Conservation (phyloP, 2,113 vertebrate genomes). For the Dolichotis patagonum region DNA sequence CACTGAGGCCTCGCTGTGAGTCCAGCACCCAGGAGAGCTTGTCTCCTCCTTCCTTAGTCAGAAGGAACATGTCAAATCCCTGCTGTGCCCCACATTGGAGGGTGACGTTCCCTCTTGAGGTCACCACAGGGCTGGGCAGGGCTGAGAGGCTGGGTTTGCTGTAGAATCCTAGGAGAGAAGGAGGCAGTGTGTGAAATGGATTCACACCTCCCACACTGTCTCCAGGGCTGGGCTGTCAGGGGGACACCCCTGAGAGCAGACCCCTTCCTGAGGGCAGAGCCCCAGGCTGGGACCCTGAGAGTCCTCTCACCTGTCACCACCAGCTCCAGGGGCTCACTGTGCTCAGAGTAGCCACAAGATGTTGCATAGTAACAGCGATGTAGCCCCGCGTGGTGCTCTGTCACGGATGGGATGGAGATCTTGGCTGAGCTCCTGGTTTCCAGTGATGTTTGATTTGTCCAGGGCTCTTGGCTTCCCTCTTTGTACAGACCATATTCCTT, state of each 20-base stretch:
- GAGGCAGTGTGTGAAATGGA: too few relatives aligned
- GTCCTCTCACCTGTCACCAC: too few relatives aligned
- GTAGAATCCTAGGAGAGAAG: too few relatives aligned
- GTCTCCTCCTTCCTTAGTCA: neutral
- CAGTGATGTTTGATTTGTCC: rapidly evolving
- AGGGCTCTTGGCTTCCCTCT: rapidly evolving
- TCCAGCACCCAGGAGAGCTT: neutral
- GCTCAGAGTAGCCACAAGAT: neutral
- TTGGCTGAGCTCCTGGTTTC: neutral
- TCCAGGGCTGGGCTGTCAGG: too few relatives aligned
- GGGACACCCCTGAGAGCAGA: too few relatives aligned
- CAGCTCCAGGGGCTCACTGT: neutral
- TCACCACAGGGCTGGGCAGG: too few relatives aligned
- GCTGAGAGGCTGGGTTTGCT: too few relatives aligned
- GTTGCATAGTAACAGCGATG: neutral
- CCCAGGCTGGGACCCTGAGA: too few relatives aligned
- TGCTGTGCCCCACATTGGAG: rapidly evolving
- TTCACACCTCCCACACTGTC: too few relatives aligned
- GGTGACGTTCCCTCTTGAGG: neutral
- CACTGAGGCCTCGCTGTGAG: rapidly evolving
- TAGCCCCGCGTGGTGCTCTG: rapidly evolving
- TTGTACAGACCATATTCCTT: rapidly evolving
- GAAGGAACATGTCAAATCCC: rapidly evolving
- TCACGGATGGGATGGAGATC: rapidly evolving
- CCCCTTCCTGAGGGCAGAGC: too few relatives aligned